phyloP scores from a whole-genome alignment of 2,888 invertebrate species.

The Tenodera sinensis region DNA sequence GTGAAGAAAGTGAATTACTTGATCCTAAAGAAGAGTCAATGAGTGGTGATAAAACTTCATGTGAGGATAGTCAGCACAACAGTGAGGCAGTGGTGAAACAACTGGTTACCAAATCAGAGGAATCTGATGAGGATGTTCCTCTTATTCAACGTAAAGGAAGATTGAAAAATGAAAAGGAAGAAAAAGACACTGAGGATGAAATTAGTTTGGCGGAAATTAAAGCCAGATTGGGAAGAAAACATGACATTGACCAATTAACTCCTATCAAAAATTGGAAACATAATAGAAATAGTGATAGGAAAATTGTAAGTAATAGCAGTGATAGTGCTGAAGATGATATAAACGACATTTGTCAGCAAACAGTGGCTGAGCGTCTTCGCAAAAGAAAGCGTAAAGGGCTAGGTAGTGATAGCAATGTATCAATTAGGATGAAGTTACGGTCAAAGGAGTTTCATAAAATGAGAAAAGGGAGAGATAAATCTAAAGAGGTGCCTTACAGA shows the following conservation, averaged over 20 bases:
- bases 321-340: slow-evolving; percentile 42
- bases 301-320: slow-evolving; percentile 39
- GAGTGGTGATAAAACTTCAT: background rate
- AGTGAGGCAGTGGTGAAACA: background rate
- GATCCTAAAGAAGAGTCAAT: background rate
- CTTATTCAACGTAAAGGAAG: slow-evolving; percentile 22
- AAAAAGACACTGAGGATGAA: slow-evolving; percentile 38
- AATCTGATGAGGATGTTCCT: slow-evolving; percentile 38
- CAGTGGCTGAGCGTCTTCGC: slow-evolving; percentile 42
- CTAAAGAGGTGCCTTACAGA: slow-evolving; percentile 38
- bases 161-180: slow-evolving; percentile 16
- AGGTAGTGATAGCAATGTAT: slow-evolving; percentile 35
- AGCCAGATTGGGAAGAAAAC: slow-evolving; percentile 38
- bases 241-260: background rate
- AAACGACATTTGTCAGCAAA: slow-evolving; percentile 34
- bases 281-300: slow-evolving; percentile 6
- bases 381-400: slow-evolving; percentile 40
- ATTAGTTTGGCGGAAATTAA: slow-evolving; percentile 43
- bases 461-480: slow-evolving; percentile 35
- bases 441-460: slow-evolving; percentile 37
- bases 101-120: slow-evolving; percentile 38
- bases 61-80: background rate
- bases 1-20: background rate
- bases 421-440: slow-evolving; percentile 40
- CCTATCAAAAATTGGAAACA: background rate